A percentile compares a stretch with the other conserved stretches of the same genome.
Conservation (phyloP, 92 coral and sea anemone species). For the Plumapathes pennacea region DNA sequence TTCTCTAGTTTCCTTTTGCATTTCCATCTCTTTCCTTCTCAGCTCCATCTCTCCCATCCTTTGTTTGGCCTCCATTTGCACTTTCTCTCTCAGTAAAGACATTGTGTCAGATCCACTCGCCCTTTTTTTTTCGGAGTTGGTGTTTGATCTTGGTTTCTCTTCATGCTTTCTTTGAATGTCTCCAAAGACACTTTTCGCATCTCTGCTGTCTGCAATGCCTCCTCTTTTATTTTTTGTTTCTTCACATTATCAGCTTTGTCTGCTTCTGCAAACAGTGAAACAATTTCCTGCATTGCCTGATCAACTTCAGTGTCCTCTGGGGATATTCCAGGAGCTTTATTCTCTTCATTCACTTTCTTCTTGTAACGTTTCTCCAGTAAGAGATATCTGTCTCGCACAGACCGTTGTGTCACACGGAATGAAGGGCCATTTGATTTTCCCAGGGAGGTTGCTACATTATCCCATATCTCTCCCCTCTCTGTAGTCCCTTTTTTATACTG, state of each 20-base stretch:
- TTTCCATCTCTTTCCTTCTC: conserved; percentile 24
- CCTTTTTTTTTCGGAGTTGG: conserved; percentile 26
- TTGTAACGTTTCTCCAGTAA: conserved; percentile 36
- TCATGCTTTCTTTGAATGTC: conserved; percentile 33
- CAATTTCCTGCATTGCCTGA: conserved; percentile 38
- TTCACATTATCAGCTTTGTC: conserved; percentile 15
- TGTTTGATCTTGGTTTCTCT: conserved; percentile 27
- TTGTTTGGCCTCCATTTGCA: conserved; percentile 22
- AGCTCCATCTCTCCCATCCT: conserved; percentile 29
- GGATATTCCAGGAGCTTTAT: conserved; percentile 35
- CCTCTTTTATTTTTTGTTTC: conserved; percentile 16
- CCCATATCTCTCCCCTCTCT: conserved; percentile 36
- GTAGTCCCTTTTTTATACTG: conserved; percentile 17
- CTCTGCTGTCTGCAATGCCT: conserved; percentile 19
- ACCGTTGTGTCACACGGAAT: no score
- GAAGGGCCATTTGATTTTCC: no score
- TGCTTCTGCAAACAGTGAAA: conserved; percentile 40
- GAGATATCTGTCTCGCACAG: conserved; percentile 39
- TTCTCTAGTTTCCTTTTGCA: conserved; percentile 21
- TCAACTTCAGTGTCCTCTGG: conserved; percentile 34
- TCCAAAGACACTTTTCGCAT: conserved; percentile 35
- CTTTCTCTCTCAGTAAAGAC: conserved; percentile 40
- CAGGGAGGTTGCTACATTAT: no score
- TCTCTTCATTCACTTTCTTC: conserved; percentile 44
- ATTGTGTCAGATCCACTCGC: conserved; percentile 43